phyloP scores from a whole-genome alignment of 2,888 invertebrate genomes.

The Spodoptera picta region DNA sequence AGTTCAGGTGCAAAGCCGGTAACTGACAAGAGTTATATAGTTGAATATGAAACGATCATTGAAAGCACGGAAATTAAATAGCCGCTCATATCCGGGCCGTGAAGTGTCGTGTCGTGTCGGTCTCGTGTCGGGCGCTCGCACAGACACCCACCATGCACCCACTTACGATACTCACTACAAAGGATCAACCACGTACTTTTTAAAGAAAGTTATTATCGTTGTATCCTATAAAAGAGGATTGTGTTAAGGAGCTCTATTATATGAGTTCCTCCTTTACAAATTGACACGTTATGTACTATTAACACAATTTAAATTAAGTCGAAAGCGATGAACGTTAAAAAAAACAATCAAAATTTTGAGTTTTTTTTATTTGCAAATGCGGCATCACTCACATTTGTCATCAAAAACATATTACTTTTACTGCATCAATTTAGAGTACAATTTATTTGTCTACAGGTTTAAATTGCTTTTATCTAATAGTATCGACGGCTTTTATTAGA shows the following conservation, averaged over 20 bases:
- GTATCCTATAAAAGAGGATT: constrained; percentile 8
- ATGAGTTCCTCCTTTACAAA: too few relatives aligned
- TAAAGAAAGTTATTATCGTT: constrained; percentile 10
- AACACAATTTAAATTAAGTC: too few relatives aligned
- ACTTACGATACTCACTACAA: constrained; percentile 38
- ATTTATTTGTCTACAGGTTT: too few relatives aligned
- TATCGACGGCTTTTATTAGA: too few relatives aligned
- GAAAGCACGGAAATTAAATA: constrained; percentile 87
- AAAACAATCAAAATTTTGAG: too few relatives aligned
- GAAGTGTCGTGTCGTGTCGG: constrained; percentile 68
- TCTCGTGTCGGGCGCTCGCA: constrained; percentile 62
- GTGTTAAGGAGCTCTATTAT: background rate
- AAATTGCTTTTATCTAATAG: too few relatives aligned
- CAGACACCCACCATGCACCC: constrained; percentile 32
- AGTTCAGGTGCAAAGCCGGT: constrained; percentile 55
- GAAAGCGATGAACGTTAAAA: too few relatives aligned
- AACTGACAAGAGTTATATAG: constrained; percentile 69
- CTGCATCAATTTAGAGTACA: too few relatives aligned
- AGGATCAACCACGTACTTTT: constrained; percentile 22
- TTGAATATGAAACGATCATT: constrained; percentile 80
- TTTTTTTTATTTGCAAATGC: too few relatives aligned
- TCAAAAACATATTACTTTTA: too few relatives aligned
- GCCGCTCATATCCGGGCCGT: constrained; percentile 82
- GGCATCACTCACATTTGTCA: too few relatives aligned
- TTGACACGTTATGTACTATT: too few relatives aligned